These are phyloP conservation scores for Nebria brevicollis DNA, from an alignment of 2,888 invertebrate genomes.

Conservation along the genomic window DNA sequence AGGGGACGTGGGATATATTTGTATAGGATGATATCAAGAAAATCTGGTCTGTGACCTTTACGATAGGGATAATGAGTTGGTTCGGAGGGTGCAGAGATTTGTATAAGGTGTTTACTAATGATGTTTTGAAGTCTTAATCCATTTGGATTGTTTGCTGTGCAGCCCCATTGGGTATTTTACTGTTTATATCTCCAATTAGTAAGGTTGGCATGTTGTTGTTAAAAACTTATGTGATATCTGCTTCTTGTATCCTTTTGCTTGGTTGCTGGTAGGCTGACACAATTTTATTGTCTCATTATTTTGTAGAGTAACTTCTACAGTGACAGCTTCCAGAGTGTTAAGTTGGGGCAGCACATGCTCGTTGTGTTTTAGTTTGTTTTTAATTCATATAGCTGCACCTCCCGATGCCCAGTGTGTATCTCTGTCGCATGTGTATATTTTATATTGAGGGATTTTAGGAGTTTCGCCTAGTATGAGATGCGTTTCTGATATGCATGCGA, in stretches of 20 bases:
- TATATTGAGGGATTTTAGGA: neutral
- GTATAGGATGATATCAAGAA: conserved; percentile 40
- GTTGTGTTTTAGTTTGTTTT: neutral
- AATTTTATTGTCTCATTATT: conserved; percentile 21
- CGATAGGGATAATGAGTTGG: conserved; percentile 15
- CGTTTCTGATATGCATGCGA: neutral
- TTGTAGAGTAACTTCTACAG: conserved; percentile 19
- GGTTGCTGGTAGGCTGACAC: conserved; percentile 42
- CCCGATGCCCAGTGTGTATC: neutral
- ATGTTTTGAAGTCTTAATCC: conserved; percentile 33
- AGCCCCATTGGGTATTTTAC: conserved; percentile 43
- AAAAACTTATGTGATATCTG: conserved; percentile 31
- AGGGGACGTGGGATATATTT: conserved; percentile 37
- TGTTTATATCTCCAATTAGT: conserved; percentile 44
- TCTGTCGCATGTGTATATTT: too few relatives aligned
- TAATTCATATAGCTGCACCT: too few relatives aligned
- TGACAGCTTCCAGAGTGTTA: neutral
- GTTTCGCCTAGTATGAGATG: neutral
- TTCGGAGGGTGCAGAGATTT: conserved; percentile 43
- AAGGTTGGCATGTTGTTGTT: conserved; percentile 18
- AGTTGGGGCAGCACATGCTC: conserved; percentile 3
- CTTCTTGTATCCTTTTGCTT: conserved; percentile 33
- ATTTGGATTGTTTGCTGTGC: conserved; percentile 40
- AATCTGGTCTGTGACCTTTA: conserved; percentile 38
- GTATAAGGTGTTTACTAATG: conserved; percentile 24